Base-by-base conservation (phyloP, 1,140 invertebrate genomes). In the Bombyx mori region DNA sequence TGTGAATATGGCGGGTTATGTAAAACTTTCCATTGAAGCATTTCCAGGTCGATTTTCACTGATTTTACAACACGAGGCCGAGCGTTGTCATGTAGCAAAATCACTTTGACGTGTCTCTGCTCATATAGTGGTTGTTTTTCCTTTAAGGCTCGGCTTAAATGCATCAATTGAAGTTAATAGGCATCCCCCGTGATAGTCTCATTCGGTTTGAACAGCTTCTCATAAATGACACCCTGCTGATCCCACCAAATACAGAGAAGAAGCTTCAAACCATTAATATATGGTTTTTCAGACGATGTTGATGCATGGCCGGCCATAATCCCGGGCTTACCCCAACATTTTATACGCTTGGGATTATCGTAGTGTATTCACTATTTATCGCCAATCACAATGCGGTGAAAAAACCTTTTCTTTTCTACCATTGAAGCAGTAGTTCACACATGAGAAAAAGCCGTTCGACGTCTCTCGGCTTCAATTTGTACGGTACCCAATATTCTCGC, bases 171-270 rank as follows among this genome's bases (percentile, higher is more conserved):
- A 51, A 51, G 10, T 51, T 6, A 18, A 51, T 51, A n/a, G 1
- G 8, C 2, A 6, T 51, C 22, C 22, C 49, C 49, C 18, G 49
- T 51, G 49, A 51, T 51, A 51, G 10, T 52, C 51, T 52, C 51
- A 52, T 52, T 52, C 51, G 51, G 6, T 26, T 52, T 52, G 51
- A 52, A 22, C 51, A 52, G 51, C 51, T 52, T 9, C 10, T 26
- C 22, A 52, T 52, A 26, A 52, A 35, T 52, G 22, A 52, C 51
- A 52, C 22, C 51, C 51, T 52, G 51, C 51, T 52, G 51, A 35
- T 52, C 6, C 51, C 51, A 52, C 22, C 51, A 52, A 52, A 26
- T 52, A 42, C 51, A 52, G 51, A 52, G 22, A 52, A 52, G 51
- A 26, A 26, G 51, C 51, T 52, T 52, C 35, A 26, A 52, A 52